Base-by-base conservation (phyloP, 2,113 vertebrate species). In the Heptranchias perlo region DNA sequence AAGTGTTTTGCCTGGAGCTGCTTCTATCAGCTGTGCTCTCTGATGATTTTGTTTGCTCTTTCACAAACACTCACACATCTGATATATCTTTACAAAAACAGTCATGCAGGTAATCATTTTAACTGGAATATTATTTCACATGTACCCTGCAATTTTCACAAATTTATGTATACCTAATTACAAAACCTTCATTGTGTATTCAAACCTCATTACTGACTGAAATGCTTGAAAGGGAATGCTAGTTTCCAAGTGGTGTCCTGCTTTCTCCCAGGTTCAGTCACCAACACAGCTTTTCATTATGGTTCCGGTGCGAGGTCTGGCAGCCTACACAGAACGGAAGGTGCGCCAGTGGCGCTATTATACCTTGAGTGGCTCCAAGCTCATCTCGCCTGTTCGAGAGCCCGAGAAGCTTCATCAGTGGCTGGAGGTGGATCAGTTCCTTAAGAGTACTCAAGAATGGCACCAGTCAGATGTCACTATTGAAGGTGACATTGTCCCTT, bases 401-500 rank as follows among this genome's bases (percentile, higher is more conserved):
- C 98, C 98, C 0, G 98, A 99, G 97, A 98, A 98, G 2, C 65
- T 98, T 94, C 97, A 98, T 64, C 98, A 98, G 62, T 98, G 98
- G 98, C 96, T 98, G 94, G 97, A 98, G 96, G 97, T 97, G 94
- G 97, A 98, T 95, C 98, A 98, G 97, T 98, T 98, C 96, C 93
- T 96, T 31, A 98, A 97, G 97, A 97, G 96, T 96, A 97, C 97
- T 25, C 98, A 98, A 96, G 98, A 98, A 96, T 99, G 98, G 98
- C 98, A 98, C 0, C 97, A 98, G 52, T 82, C 96, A 0, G 97
- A 97, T 1, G 97, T 98, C 96, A 98, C 97, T 96, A 98, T 98
- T 0, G 97, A 98, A 91, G 98, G 98, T 0, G 98, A 98, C 96
- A 97, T 98, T 0, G 98, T 98, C 96, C 98, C 98, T 0, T 98